Percentiles rank a stretch among this genome's conserved stretches.
Conservation (phyloP, 2,888 invertebrate genomes). For the Rotaria socialis region DNA sequence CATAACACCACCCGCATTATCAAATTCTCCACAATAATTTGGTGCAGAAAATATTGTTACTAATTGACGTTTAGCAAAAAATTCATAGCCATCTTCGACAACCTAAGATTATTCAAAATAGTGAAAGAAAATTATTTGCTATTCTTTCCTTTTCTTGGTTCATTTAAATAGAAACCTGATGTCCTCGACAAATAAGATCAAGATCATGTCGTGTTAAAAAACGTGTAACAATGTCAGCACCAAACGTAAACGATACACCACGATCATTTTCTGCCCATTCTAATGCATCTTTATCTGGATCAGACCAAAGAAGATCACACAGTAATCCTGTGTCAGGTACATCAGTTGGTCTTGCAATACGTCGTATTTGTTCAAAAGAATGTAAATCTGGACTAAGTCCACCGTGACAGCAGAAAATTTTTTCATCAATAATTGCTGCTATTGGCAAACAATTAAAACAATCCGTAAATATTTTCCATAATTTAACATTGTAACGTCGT, state of each 20-base stretch:
- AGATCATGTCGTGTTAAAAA: conserved; percentile 98
- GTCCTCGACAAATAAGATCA: conserved; percentile 97
- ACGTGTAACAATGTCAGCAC: conserved; percentile 97
- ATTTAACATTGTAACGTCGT: conserved; percentile 60
- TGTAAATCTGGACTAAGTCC: conserved; percentile 67
- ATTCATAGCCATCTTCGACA: conserved; percentile 36
- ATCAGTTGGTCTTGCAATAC: conserved; percentile 65
- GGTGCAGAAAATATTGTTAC: conserved; percentile 14
- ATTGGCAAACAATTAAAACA: conserved; percentile 64
- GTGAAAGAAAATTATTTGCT: background rate
- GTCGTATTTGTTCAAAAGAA: conserved; percentile 65
- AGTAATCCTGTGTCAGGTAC: conserved; percentile 64
- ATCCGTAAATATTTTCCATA: conserved; percentile 64
- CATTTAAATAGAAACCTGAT: conserved; percentile 68
- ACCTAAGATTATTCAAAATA: background rate
- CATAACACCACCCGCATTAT: conserved; percentile 32
- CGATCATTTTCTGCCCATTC: conserved; percentile 98
- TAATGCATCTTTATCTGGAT: conserved; percentile 71
- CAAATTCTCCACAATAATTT: conserved; percentile 32
- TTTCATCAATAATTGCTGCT: conserved; percentile 63
- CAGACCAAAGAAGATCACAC: conserved; percentile 65
- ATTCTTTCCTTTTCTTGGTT: too few species aligned
- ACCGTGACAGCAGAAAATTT: conserved; percentile 64
- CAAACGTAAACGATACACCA: conserved; percentile 66
- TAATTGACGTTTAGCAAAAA: conserved; percentile 35